These are phyloP conservation scores for Hyles vespertilio DNA, from an alignment of 1,140 invertebrate species.

Conservation along the genomic window DNA sequence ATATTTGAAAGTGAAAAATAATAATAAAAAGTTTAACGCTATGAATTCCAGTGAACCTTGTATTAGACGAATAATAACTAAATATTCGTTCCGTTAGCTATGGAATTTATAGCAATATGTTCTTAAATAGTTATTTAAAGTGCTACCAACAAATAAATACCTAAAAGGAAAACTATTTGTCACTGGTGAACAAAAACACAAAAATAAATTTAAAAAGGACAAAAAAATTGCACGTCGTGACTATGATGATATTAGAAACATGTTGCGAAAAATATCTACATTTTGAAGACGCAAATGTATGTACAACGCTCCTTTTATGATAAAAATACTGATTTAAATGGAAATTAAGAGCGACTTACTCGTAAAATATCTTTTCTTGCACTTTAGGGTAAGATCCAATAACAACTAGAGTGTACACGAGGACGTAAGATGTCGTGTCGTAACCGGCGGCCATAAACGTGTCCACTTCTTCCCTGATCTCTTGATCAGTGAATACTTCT, in stretches of 20 bases:
- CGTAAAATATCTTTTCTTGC: slow-evolving; percentile 28
- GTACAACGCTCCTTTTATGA: too few relatives aligned
- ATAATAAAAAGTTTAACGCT: too few relatives aligned
- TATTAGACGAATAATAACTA: too few relatives aligned
- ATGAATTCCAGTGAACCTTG: too few relatives aligned
- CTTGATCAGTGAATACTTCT: slow-evolving; percentile 1
- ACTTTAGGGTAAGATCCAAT: slow-evolving; percentile 25
- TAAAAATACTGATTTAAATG: too few relatives aligned
- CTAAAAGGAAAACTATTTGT: too few relatives aligned
- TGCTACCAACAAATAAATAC: not conserved
- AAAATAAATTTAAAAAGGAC: not conserved
- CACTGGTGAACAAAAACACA: not conserved
- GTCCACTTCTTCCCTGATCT: slow-evolving; percentile 13
- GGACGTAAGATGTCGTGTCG: slow-evolving; percentile 16
- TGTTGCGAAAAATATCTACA: too few relatives aligned
- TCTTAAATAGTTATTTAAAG: not conserved
- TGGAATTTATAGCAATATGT: not conserved
- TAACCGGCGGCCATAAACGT: slow-evolving; percentile 24
- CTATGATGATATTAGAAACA: not conserved
- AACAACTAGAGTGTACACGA: slow-evolving; percentile 13
- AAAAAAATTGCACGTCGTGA: not conserved
- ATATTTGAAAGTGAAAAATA: too few relatives aligned
- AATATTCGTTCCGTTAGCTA: not conserved
- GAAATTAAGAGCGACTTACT: slow-evolving; percentile 20
- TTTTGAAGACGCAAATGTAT: too few relatives aligned